Conservation (phyloP, 1,140 invertebrate species). For the Hestina assimilis region DNA sequence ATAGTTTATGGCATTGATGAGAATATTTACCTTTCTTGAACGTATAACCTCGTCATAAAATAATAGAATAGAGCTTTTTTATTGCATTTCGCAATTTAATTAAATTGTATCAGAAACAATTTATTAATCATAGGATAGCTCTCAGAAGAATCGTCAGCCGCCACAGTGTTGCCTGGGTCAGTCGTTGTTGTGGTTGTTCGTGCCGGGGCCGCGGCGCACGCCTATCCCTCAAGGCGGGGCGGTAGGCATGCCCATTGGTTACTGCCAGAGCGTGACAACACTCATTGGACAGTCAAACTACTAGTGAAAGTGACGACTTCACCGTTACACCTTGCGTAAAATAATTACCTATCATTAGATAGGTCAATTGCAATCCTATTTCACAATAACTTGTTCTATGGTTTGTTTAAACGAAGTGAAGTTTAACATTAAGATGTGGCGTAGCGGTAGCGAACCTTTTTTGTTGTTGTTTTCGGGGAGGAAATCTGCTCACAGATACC, state of each 20-base stretch:
- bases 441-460: too few species aligned
- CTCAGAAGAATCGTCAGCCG: too few species aligned
- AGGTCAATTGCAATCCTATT: slow-evolving; percentile 37
- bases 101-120: too few species aligned
- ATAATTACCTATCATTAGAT: slow-evolving; percentile 49
- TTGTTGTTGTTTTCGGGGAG: too few species aligned
- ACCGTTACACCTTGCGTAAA: slow-evolving; percentile 57
- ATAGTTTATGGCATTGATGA: too few species aligned
- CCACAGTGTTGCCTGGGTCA: background rate
- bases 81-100: too few species aligned
- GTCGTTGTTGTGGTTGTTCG: slow-evolving; percentile 48
- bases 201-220: slow-evolving; percentile 50
- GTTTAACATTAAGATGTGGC: too few species aligned
- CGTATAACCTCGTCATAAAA: too few species aligned
- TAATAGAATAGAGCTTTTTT: too few species aligned
- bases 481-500: too few species aligned
- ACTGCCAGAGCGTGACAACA: slow-evolving; percentile 68
- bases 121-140: too few species aligned
- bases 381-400: slow-evolving; percentile 26
- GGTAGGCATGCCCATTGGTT: slow-evolving; percentile 65
- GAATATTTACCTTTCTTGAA: too few species aligned
- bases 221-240: slow-evolving; percentile 68
- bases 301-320: slow-evolving; percentile 66
- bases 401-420: slow-evolving; percentile 17
- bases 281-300: slow-evolving; percentile 70